Percentiles rank a stretch among this genome's conserved stretches.
Evolutionary conservation across 2,113 vertebrate species (phyloP).

Genomic region (Columba janthina): DNA sequence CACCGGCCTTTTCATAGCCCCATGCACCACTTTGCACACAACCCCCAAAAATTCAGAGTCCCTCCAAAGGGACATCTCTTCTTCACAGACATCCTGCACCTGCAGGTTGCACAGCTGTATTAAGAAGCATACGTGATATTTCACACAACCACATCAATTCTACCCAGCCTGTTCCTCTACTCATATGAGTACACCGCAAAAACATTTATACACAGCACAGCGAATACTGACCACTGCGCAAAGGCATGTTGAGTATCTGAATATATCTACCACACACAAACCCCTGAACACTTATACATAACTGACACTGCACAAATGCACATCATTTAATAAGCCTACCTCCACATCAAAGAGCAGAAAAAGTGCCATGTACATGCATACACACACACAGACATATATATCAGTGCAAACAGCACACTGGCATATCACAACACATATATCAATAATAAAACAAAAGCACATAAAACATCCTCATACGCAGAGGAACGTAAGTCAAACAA

Average conservation of each 20-base stretch:
- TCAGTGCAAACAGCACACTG: not conserved
- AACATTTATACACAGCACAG: not conserved
- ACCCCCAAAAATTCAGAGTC: not conserved
- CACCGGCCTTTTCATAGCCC: not conserved
- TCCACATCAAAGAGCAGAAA: not conserved
- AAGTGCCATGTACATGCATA: not conserved
- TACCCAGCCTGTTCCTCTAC: not conserved
- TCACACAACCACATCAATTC: not conserved
- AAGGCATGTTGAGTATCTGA: not conserved
- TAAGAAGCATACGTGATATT: fast-evolving
- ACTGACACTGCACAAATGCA: not conserved
- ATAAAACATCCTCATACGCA: not conserved
- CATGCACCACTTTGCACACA: not conserved
- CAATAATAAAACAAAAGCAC: not conserved
- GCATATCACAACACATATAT: not conserved
- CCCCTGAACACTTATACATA: not conserved
- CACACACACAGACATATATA: not conserved
- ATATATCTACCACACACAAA: not conserved
- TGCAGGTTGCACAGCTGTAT: not conserved
- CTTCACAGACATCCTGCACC: not conserved
- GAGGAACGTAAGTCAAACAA: not conserved
- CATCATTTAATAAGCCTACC: not conserved
- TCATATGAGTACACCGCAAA: not conserved
- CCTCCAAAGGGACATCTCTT: not conserved
- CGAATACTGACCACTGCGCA: not conserved